Percentiles rank a stretch among this genome's conserved stretches.
These are phyloP conservation scores for Eolophus roseicapilla DNA, from an alignment of 2,113 vertebrate genomes.

Conservation along the genomic window DNA sequence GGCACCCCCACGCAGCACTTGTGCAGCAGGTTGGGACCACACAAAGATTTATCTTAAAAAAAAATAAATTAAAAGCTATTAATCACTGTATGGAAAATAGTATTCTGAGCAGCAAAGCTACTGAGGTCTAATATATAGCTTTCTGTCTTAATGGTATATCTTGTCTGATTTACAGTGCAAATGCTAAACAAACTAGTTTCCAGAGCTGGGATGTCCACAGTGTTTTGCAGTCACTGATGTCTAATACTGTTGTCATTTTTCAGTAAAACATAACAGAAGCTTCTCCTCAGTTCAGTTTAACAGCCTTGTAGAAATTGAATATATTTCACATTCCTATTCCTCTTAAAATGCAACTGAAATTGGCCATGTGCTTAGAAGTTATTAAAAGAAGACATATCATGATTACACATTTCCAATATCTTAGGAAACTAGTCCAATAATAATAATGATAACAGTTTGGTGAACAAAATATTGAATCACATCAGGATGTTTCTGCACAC, in stretches of 20 bases:
- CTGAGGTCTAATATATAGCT: background rate
- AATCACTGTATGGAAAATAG: background rate
- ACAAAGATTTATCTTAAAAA: background rate
- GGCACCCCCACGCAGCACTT: background rate
- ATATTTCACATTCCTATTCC: background rate
- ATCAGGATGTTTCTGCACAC: background rate
- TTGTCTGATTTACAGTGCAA: background rate
- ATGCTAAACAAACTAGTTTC: background rate
- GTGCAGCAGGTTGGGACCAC: background rate
- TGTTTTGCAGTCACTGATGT: background rate
- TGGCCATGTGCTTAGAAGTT: background rate
- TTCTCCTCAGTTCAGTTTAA: background rate
- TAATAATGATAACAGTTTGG: background rate
- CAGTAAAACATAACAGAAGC: background rate
- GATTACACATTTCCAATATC: background rate
- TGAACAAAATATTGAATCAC: background rate
- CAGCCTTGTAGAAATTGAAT: background rate
- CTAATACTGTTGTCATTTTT: background rate
- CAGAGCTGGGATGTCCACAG: background rate
- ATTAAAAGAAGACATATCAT: background rate
- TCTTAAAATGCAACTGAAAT: background rate
- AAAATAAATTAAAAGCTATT: background rate
- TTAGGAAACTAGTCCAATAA: background rate
- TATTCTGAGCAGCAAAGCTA: background rate
- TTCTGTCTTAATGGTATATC: background rate